Percentiles rank a stretch among this genome's conserved stretches.
Conservation (phyloP, 2,113 vertebrate species). For the Archocentrus centrarchus region DNA sequence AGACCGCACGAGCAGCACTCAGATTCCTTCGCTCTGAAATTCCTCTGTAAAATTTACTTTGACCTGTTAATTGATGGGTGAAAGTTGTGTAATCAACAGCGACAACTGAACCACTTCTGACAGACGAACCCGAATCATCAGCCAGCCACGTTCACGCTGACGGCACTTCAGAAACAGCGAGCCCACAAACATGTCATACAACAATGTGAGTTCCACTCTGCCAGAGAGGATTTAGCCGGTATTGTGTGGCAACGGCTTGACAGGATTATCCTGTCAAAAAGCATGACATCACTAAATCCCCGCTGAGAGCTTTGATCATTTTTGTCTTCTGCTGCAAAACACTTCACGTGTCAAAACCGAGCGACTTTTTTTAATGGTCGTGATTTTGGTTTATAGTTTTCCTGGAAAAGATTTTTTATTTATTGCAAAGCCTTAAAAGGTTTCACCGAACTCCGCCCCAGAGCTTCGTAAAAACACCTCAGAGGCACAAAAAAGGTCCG, state of each 20-base stretch:
- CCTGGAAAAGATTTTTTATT: neutral
- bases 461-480: neutral
- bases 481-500: neutral
- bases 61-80: neutral
- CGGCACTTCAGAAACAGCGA: neutral
- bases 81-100: neutral
- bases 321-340: neutral
- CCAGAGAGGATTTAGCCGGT: neutral
- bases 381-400: neutral
- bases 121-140: neutral
- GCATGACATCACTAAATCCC: conserved; percentile 29
- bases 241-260: neutral
- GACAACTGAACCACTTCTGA: neutral
- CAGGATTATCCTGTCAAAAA: conserved; percentile 32
- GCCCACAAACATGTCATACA: neutral
- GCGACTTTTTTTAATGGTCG: neutral
- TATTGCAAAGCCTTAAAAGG: neutral
- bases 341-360: neutral
- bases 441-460: neutral
- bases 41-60: neutral
- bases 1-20: neutral
- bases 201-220: neutral
- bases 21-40: neutral
- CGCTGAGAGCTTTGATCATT: conserved; percentile 17
- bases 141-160: neutral